These are phyloP conservation scores for Ibidorhyncha struthersii DNA, from an alignment of 2,113 vertebrate species.

Conservation along the genomic window DNA sequence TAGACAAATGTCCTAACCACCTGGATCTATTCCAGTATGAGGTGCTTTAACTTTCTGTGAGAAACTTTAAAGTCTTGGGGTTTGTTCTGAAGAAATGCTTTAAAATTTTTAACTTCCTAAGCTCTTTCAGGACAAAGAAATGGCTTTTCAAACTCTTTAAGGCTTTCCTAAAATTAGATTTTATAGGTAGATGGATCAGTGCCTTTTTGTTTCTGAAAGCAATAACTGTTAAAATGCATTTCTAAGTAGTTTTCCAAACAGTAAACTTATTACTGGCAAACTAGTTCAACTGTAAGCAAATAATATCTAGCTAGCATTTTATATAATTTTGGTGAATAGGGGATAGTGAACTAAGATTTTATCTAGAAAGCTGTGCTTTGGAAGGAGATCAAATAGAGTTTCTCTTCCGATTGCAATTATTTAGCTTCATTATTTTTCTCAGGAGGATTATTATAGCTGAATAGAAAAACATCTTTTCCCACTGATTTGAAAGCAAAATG, in stretches of 20 bases:
- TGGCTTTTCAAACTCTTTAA: neutral
- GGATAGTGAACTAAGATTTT: neutral
- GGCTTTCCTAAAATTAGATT: neutral
- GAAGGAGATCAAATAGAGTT: neutral
- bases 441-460: neutral
- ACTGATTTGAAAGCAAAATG: constrained; percentile 3
- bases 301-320: neutral
- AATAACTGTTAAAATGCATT: neutral
- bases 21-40: neutral
- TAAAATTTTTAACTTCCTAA: neutral
- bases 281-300: neutral
- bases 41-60: neutral
- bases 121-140: constrained; percentile 11
- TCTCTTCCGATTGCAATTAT: neutral
- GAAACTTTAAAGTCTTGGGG: neutral
- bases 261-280: neutral
- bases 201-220: neutral
- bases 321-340: neutral
- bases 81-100: neutral
- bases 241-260: constrained; percentile 1
- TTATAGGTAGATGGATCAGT: neutral
- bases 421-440: constrained; percentile 13
- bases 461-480: neutral
- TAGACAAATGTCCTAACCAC: neutral
- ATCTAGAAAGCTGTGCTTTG: neutral